phyloP scores from a whole-genome alignment of 2,113 vertebrate genomes.

The Microcebus ravelobensis region DNA sequence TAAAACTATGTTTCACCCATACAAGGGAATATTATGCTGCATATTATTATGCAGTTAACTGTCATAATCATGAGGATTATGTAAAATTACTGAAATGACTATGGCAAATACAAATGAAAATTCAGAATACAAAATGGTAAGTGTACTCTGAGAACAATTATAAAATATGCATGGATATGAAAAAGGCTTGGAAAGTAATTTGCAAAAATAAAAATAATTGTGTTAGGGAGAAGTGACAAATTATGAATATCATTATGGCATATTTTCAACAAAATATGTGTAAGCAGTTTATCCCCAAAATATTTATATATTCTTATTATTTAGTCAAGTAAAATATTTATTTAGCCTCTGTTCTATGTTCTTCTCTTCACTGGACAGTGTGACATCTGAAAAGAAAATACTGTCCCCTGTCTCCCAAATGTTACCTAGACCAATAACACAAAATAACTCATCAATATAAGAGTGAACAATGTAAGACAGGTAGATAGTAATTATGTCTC shows the following conservation, averaged over 20 bases:
- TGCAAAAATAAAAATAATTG: conserved; percentile 14
- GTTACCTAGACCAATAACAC: background rate
- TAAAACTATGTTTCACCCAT: background rate
- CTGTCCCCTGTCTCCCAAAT: background rate
- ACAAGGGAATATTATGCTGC: background rate
- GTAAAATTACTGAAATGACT: conserved; percentile 19
- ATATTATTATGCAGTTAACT: background rate
- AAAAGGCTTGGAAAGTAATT: background rate
- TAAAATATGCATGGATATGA: background rate
- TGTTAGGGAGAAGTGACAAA: conserved; percentile 26
- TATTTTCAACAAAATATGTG: background rate
- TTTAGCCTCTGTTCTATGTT: background rate
- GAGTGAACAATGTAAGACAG: background rate
- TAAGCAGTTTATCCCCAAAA: background rate
- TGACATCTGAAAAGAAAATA: background rate
- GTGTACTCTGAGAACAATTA: background rate
- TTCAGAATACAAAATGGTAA: background rate
- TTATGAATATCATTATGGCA: background rate
- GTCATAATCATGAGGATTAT: background rate
- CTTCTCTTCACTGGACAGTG: background rate
- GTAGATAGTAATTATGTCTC: background rate
- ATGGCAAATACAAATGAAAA: background rate
- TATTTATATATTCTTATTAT: background rate
- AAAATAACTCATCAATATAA: background rate
- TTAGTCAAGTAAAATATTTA: background rate